phyloP scores from a whole-genome alignment of 2,113 vertebrate genomes.

The Podilymbus podiceps region DNA sequence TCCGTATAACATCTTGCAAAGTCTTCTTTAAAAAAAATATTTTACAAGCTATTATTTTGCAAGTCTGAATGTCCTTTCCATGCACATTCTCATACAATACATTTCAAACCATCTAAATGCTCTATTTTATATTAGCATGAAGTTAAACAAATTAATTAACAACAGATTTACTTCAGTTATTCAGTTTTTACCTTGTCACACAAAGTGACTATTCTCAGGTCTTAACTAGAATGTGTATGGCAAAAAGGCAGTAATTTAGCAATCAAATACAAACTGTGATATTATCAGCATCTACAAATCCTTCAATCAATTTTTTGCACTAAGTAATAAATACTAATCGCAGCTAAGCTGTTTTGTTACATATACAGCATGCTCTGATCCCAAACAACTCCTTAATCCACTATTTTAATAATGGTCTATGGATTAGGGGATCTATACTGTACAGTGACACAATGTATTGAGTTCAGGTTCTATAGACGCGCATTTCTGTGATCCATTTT shows the following conservation, averaged over 20 bases:
- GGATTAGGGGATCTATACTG: slow-evolving; percentile 56
- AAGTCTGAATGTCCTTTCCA: background rate
- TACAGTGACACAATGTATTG: background rate
- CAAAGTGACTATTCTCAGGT: background rate
- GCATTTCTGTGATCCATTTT: slow-evolving; percentile 3
- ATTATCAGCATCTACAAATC: background rate
- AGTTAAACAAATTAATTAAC: background rate
- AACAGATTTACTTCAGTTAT: background rate
- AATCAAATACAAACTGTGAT: background rate
- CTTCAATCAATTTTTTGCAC: slow-evolving; percentile 18
- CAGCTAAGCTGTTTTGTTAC: slow-evolving; percentile 45
- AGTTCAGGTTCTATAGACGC: slow-evolving; percentile 3
- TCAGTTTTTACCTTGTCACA: background rate
- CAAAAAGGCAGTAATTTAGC: background rate
- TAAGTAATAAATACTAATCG: slow-evolving; percentile 49
- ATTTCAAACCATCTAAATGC: background rate
- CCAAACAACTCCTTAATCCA: slow-evolving; percentile 54
- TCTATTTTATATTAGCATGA: background rate
- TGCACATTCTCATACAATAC: background rate
- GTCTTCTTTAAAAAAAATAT: background rate
- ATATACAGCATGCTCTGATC: slow-evolving; percentile 23
- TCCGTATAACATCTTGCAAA: background rate
- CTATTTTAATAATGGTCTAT: slow-evolving; percentile 45
- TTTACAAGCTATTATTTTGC: background rate
- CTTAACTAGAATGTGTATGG: background rate